Percentiles rank a stretch among this genome's conserved stretches.
phyloP scores from a whole-genome alignment of 2,888 invertebrate genomes.

The Epistrophella euchroma region DNA sequence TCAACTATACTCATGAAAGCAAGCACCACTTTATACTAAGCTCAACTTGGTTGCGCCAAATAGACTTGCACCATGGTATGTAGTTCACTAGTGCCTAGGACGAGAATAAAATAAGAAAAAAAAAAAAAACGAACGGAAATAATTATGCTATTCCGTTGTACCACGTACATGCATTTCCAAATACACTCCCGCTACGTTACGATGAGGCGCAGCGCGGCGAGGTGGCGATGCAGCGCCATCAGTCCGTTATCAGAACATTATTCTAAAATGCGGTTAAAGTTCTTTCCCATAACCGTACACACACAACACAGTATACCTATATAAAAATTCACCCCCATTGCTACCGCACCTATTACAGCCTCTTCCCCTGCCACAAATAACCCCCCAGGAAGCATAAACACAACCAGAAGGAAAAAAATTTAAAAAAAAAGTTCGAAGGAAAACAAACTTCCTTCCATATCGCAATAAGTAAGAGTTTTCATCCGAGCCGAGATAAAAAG shows the following conservation, averaged over 20 bases:
- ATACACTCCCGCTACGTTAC: slow-evolving; percentile 13
- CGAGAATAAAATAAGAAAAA: slow-evolving; percentile 1
- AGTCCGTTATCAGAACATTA: slow-evolving; percentile 45
- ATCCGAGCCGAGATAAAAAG: slow-evolving; percentile 34
- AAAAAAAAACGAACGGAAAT: slow-evolving; percentile 62
- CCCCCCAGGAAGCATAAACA: slow-evolving; percentile 57
- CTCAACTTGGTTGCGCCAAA: slow-evolving; percentile 55
- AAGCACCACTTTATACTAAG: slow-evolving; percentile 67
- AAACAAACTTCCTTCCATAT: slow-evolving; percentile 70
- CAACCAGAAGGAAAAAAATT: slow-evolving; percentile 26
- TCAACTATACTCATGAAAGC: slow-evolving; percentile 45
- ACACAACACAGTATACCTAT: too few relatives aligned
- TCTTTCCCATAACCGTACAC: slow-evolving; percentile 10
- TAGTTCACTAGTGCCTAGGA: slow-evolving; percentile 24
- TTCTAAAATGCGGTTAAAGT: slow-evolving; percentile 67
- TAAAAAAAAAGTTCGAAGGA: slow-evolving; percentile 41
- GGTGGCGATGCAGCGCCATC: background rate
- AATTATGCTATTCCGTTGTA: slow-evolving; percentile 73
- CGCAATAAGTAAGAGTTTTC: slow-evolving; percentile 59
- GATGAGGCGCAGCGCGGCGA: background rate
- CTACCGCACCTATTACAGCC: slow-evolving; percentile 16
- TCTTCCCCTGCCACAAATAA: background rate
- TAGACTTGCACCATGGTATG: slow-evolving; percentile 56
- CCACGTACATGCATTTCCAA: slow-evolving; percentile 50
- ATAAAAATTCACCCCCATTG: background rate